These are phyloP conservation scores for Sycophila sp. DNA, from an alignment of 1,140 invertebrate genomes.

Conservation along the genomic window DNA sequence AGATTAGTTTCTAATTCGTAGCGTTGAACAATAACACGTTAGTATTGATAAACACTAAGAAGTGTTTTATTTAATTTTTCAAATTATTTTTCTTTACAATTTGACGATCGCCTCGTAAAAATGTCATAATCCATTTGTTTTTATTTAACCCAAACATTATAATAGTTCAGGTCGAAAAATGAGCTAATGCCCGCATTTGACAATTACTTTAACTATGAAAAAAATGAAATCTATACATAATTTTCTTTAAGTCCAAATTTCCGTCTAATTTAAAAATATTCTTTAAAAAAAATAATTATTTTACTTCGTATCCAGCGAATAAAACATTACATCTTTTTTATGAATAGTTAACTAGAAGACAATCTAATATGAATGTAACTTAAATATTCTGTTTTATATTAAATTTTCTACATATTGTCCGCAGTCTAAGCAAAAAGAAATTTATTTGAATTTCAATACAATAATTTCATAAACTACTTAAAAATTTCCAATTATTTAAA, in stretches of 20 bases:
- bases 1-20: no score
- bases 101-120: not conserved
- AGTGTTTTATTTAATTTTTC: no score
- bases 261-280: not conserved
- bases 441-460: not conserved
- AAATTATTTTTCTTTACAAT: no score
- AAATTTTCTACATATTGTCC: not conserved
- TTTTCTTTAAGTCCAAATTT: no score
- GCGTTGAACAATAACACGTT: no score
- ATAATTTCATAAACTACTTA: not conserved
- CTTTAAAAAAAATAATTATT: conserved; percentile 5
- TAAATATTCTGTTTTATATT: no score
- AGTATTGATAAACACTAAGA: no score
- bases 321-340: not conserved
- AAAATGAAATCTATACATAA: no score
- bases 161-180: not conserved
- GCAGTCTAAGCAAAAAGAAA: not conserved
- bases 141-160: not conserved
- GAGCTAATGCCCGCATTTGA: not conserved
- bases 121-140: not conserved
- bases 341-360: no score
- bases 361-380: no score
- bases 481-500: not conserved
- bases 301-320: not conserved
- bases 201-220: no score